phyloP scores from a whole-genome alignment of 2,113 vertebrate species.

The Drymodes brunneopygia region DNA sequence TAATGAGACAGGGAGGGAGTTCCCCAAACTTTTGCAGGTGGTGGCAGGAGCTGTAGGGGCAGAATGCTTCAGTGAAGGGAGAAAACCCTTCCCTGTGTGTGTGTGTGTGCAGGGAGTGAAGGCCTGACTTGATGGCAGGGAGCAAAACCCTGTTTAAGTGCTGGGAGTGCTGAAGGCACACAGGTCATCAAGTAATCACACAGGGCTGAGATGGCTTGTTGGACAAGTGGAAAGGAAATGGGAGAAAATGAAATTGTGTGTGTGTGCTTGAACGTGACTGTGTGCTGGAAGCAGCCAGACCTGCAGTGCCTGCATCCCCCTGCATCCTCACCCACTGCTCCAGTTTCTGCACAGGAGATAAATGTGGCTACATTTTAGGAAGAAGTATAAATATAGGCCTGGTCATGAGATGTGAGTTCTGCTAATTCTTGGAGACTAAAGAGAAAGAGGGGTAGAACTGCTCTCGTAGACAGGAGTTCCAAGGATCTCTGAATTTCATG shows the following conservation, averaged over 20 bases:
- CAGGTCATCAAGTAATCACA: neutral
- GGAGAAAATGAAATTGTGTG: neutral
- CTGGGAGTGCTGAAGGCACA: neutral
- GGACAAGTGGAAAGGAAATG: neutral
- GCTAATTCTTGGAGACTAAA: neutral
- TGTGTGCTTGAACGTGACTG: accelerated
- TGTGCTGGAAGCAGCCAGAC: neutral
- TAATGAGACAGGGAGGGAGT: neutral
- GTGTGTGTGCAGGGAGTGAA: neutral
- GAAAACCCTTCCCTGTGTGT: neutral
- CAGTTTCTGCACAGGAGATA: neutral
- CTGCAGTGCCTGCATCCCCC: neutral
- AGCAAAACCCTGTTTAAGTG: neutral
- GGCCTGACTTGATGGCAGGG: neutral
- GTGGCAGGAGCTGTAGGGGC: neutral
- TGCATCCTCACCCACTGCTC: neutral
- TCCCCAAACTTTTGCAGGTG: neutral
- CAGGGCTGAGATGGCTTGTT: neutral
- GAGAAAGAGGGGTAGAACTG: neutral
- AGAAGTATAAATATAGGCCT: neutral
- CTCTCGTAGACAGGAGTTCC: accelerated
- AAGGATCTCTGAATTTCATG: neutral
- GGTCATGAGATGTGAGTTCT: neutral
- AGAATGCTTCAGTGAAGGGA: neutral
- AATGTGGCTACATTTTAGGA: neutral